phyloP scores from a whole-genome alignment of 2,797 vertebrate species.

The Aeoliscus strigatus region DNA sequence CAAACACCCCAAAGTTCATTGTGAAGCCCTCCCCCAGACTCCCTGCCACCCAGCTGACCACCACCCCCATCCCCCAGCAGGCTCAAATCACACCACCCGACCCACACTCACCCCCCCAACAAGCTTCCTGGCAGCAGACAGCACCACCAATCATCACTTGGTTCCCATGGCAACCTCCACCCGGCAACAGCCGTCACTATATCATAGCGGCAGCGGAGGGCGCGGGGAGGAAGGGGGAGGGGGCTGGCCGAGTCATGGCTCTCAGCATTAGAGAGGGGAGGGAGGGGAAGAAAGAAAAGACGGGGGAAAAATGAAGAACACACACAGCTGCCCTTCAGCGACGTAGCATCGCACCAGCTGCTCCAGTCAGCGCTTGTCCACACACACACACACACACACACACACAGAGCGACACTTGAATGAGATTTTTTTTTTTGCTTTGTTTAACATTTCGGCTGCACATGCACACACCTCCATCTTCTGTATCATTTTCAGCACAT shows the following conservation, averaged over 20 bases:
- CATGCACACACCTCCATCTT: no score
- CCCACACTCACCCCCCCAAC: slow-evolving; percentile 71
- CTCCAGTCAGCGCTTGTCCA: slow-evolving; percentile 65
- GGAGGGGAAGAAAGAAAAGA: slow-evolving; percentile 40
- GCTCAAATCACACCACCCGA: slow-evolving; percentile 69
- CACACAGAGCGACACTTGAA: no score
- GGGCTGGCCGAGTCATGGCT: slow-evolving; percentile 83
- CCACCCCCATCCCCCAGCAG: slow-evolving; percentile 56
- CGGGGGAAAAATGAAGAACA: slow-evolving; percentile 46
- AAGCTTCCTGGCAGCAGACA: slow-evolving; percentile 85
- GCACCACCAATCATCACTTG: slow-evolving; percentile 85
- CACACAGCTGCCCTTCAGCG: slow-evolving; percentile 82
- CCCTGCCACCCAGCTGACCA: slow-evolving; percentile 77
- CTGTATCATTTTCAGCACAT: no score
- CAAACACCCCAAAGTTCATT: slow-evolving; percentile 62
- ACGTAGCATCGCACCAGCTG: slow-evolving; percentile 87
- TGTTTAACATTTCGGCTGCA: slow-evolving; percentile 51
- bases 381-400: slow-evolving; percentile 15
- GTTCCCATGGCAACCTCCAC: slow-evolving; percentile 87
- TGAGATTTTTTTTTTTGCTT: slow-evolving; percentile 44
- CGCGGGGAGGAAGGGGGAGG: slow-evolving; percentile 76
- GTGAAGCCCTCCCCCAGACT: slow-evolving; percentile 69
- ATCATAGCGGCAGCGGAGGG: slow-evolving; percentile 77
- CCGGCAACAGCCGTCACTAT: slow-evolving; percentile 89
- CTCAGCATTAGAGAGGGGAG: slow-evolving; percentile 74